Evolutionary conservation across 92 coral and sea anemone species (phyloP).

Genomic region (Heliopora coerulea): DNA sequence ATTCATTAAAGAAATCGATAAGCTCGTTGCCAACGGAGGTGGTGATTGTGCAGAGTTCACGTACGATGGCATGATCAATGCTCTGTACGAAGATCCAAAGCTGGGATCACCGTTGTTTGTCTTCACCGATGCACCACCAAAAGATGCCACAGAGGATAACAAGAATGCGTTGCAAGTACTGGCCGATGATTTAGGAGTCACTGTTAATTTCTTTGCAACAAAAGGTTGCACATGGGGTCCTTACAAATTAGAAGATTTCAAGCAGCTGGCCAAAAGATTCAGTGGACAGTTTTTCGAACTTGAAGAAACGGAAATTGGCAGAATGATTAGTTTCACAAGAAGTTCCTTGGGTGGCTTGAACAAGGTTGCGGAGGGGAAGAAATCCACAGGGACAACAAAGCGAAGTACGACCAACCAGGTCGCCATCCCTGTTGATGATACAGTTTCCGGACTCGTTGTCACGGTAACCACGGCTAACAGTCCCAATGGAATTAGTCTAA

Average conservation of each 20-base stretch:
- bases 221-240: background rate
- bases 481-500: constrained; percentile 2
- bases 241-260: constrained; percentile 38
- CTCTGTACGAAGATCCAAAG: background rate
- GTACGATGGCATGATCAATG: background rate
- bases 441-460: constrained; percentile 64
- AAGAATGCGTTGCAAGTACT: background rate
- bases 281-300: constrained; percentile 65
- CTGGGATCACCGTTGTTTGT: constrained; percentile 78
- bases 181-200: constrained; percentile 50
- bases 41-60: constrained; percentile 26
- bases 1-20: background rate
- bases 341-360: constrained; percentile 68
- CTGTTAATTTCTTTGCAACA: constrained; percentile 60
- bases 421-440: constrained; percentile 66
- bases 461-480: constrained; percentile 44
- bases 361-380: constrained; percentile 60
- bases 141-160: constrained; percentile 61
- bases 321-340: constrained; percentile 57
- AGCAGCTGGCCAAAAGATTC: constrained; percentile 60
- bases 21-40: constrained; percentile 19
- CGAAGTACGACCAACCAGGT: constrained; percentile 48
- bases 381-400: constrained; percentile 48
- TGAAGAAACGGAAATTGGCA: constrained; percentile 47
- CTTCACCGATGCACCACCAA: constrained; percentile 84